phyloP scores from a whole-genome alignment of 2,113 vertebrate genomes.

The Columbina picui region DNA sequence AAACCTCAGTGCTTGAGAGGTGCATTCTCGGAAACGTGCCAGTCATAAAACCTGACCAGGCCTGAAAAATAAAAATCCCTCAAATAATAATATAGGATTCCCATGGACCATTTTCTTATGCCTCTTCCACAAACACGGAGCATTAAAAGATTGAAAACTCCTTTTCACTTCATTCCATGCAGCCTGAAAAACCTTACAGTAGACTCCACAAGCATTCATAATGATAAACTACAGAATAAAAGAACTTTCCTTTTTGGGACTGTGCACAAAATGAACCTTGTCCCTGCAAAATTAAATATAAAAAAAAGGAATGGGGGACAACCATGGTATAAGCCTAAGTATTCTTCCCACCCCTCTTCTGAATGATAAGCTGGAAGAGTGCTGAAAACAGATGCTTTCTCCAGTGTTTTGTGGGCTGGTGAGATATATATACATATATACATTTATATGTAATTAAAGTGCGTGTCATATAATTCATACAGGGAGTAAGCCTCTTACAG shows the following conservation, averaged over 20 bases:
- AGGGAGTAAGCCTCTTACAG: neutral
- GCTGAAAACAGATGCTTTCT: neutral
- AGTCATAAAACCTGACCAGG: conserved; percentile 62
- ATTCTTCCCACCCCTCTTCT: neutral
- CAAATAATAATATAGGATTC: conserved; percentile 55
- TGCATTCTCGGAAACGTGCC: conserved; percentile 15
- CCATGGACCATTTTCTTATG: conserved; percentile 56
- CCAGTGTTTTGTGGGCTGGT: neutral
- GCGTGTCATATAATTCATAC: neutral
- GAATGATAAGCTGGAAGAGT: neutral
- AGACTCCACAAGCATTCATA: conserved; percentile 3
- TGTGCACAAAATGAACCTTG: conserved; percentile 5
- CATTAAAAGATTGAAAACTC: conserved; percentile 57
- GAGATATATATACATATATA: neutral
- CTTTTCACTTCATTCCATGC: conserved; percentile 48
- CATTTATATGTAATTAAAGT: neutral
- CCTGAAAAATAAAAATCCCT: conserved; percentile 62
- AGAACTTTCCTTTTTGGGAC: conserved; percentile 21
- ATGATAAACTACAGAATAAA: neutral
- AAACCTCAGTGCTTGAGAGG: conserved; percentile 33
- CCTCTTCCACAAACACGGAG: conserved; percentile 38
- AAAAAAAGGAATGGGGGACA: neutral
- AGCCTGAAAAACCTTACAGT: conserved; percentile 33
- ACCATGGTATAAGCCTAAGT: neutral
- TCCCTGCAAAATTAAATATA: conserved; percentile 29